Percentiles rank a stretch among this genome's conserved stretches.
Evolutionary conservation across 92 coral and sea anemone genomes (phyloP).

Genomic region (Plumapathes pennacea): DNA sequence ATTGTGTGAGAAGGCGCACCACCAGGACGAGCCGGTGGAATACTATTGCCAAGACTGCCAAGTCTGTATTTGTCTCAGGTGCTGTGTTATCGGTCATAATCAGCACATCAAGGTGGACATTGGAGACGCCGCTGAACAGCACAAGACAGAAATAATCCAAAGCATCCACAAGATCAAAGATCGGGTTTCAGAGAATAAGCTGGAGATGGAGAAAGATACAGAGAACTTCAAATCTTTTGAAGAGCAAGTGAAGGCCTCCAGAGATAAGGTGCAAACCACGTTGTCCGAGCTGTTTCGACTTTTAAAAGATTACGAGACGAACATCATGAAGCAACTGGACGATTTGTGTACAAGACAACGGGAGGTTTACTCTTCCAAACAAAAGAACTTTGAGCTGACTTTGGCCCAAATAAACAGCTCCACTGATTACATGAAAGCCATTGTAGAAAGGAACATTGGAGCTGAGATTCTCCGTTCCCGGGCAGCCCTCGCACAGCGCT

Average conservation of each 20-base stretch:
- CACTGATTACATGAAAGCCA: neutral
- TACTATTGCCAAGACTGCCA: slow-evolving; percentile 5
- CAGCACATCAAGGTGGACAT: slow-evolving; percentile 2
- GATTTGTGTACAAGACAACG: slow-evolving; percentile 1
- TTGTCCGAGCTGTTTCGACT: neutral
- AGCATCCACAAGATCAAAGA: neutral
- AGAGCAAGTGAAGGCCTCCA: neutral
- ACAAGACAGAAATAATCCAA: neutral
- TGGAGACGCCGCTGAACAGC: slow-evolving; percentile 1
- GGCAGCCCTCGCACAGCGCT: neutral
- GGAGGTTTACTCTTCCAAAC: neutral
- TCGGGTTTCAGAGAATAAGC: neutral
- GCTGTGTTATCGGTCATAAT: slow-evolving; percentile 3
- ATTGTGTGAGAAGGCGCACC: slow-evolving; percentile 1
- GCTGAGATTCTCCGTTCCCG: slow-evolving; percentile 4
- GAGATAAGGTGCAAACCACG: neutral
- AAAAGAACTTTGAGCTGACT: neutral
- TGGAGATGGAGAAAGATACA: neutral
- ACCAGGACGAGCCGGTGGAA: neutral
- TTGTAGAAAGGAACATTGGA: neutral
- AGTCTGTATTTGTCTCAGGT: slow-evolving; percentile 2
- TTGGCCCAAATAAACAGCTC: slow-evolving; percentile 1
- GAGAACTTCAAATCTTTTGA: neutral
- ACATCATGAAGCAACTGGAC: neutral
- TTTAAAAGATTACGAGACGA: slow-evolving; percentile 5